Evolutionary conservation across 2,888 invertebrate genomes (phyloP), one percentile per base, ranked within the genome.

Genomic region (Luperina testacea): DNA sequence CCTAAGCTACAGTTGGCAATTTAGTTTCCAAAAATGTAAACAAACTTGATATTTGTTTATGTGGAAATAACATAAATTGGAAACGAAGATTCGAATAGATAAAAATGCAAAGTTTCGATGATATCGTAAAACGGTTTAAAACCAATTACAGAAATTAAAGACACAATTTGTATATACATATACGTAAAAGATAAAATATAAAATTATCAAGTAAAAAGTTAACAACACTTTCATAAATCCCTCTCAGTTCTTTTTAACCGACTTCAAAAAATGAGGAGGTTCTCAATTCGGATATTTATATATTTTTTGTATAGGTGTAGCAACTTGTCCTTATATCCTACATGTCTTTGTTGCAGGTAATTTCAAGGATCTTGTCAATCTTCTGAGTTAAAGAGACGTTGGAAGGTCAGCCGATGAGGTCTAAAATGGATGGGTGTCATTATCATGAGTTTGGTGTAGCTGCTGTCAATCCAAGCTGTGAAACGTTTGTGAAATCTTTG

Each of bases 291-390:
- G 1, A 32, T 32, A 1, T 32, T 32, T 32, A 32, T 32, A 32
- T 32, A 32, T 32, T 32, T 32, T 38, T 38, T 6, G 51, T 51
- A 20, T 7, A 20, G 11, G 20, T 38, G 4, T 59, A 45, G 64
- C 8, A 71, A 59, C 63, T 38, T 82, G n/a, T 51, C 64, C 78
- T 76, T 76, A 63, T 75, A 32, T 42, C 38, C 17, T 61, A 0
- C n/a, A 13, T 73, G 71, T 85, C 13, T 75, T 84, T 85, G 87
- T 84, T 85, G 70, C 85, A 85, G 85, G 85, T 85, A 85, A 87
- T 73, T 69, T 61, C 61, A 77, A 80, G 84, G 75, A 20, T 57
- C 59, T 73, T 27, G 75, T 68, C 79, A 68, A 68, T 78, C 67
- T 65, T 64, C n/a, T 57, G 0, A 0, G 24, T 6, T 45, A 63